Conservation (phyloP, 1,140 invertebrate species). For the Nephila pilipes region DNA sequence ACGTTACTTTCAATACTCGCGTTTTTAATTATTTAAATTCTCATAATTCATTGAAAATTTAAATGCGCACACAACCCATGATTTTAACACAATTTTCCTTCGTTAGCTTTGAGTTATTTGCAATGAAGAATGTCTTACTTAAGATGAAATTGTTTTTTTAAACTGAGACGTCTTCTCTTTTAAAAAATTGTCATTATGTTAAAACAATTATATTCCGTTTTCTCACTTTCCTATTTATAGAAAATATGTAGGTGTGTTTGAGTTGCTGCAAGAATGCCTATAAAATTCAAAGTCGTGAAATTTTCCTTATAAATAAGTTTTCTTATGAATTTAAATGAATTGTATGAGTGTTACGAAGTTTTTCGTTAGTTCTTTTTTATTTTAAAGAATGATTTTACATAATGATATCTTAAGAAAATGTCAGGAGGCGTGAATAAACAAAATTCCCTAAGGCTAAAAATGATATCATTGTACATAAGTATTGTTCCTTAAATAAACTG, state of each 20-base stretch:
- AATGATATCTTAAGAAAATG: background rate
- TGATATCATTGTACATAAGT: background rate
- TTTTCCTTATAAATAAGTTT: background rate
- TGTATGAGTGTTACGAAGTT: background rate
- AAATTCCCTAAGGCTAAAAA: background rate
- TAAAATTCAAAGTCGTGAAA: background rate
- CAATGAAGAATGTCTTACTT: background rate
- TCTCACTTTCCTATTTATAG: background rate
- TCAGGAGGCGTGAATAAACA: background rate
- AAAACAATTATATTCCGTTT: background rate
- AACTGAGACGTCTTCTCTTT: background rate
- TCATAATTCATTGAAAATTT: background rate
- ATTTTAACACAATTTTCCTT: background rate
- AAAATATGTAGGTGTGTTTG: background rate
- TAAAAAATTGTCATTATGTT: background rate
- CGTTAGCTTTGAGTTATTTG: background rate
- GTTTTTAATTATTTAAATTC: background rate
- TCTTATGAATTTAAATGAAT: constrained; percentile 25
- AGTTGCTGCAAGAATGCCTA: background rate
- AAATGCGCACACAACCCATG: background rate
- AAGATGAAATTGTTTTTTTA: background rate
- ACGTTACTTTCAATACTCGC: background rate
- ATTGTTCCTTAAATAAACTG: background rate
- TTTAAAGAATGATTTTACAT: background rate
- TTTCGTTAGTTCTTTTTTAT: background rate